phyloP scores from a whole-genome alignment of 2,888 invertebrate species.

The Troilus luridus region DNA sequence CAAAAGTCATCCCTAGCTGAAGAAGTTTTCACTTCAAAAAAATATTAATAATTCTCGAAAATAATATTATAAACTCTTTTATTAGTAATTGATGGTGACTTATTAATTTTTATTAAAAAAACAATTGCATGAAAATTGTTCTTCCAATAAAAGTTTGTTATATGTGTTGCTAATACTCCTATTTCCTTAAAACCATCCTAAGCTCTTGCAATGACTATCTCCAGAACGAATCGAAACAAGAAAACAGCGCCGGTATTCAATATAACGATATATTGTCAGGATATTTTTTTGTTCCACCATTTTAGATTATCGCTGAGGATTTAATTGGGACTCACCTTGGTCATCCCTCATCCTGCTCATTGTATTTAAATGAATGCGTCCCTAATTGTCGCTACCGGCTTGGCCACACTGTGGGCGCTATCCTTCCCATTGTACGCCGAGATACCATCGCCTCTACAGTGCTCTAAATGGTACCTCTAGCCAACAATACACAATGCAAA shows the following conservation, averaged over 20 bases:
- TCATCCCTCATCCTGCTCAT: conserved; percentile 43
- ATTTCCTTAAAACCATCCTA: neutral
- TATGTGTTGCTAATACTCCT: neutral
- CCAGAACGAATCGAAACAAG: neutral
- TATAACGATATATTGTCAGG: neutral
- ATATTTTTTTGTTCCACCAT: neutral
- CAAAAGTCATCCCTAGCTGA: too few species aligned
- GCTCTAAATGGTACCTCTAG: neutral
- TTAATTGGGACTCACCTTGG: neutral
- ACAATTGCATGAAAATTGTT: too few species aligned
- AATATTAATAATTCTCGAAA: too few species aligned
- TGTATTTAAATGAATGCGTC: neutral
- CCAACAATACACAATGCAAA: conserved; percentile 26
- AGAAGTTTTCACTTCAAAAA: too few species aligned
- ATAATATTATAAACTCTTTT: too few species aligned
- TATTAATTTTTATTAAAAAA: too few species aligned
- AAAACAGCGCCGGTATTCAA: neutral
- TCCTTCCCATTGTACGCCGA: neutral
- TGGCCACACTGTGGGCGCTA: conserved; percentile 2
- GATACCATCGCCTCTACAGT: neutral
- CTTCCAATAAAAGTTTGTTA: neutral
- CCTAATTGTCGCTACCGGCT: neutral
- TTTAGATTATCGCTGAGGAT: neutral
- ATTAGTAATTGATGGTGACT: too few species aligned
- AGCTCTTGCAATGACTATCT: neutral